phyloP scores from a whole-genome alignment of 2,797 vertebrate species.

The Pitangus sulphuratus region DNA sequence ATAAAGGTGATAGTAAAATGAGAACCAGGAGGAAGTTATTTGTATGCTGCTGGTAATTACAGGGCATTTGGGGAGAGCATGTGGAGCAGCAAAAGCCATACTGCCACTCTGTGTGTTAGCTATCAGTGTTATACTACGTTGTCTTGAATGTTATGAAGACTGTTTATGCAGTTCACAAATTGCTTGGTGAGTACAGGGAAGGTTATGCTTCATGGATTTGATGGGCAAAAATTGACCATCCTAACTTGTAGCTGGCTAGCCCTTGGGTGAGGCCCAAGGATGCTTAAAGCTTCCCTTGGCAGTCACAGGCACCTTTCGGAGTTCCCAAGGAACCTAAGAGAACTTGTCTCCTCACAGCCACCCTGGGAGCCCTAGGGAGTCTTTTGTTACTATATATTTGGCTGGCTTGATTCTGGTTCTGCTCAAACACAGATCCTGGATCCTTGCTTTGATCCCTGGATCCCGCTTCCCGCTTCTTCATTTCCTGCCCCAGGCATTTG shows the following conservation, averaged over 20 bases:
- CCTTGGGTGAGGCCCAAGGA: background rate
- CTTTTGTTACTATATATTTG: background rate
- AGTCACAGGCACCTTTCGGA: background rate
- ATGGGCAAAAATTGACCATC: background rate
- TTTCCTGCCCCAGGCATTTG: background rate
- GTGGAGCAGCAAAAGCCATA: background rate
- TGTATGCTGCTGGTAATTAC: background rate
- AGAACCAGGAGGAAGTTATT: background rate
- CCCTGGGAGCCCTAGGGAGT: background rate
- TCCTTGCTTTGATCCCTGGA: background rate
- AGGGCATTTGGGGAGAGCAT: background rate
- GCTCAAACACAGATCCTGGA: background rate
- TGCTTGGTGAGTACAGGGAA: background rate
- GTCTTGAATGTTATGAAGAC: background rate
- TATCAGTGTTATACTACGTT: fast-evolving
- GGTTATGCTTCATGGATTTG: background rate
- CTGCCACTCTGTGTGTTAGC: background rate
- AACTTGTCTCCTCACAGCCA: background rate
- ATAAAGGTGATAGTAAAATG: background rate
- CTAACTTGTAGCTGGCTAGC: background rate
- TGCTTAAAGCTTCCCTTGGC: background rate
- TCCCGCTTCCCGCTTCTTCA: background rate
- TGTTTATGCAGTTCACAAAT: background rate
- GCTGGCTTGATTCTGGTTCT: background rate
- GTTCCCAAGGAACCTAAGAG: background rate